Base-by-base conservation (phyloP, 53 echinoderm and acorn worm genomes). In the Mesocentrotus franciscanus region DNA sequence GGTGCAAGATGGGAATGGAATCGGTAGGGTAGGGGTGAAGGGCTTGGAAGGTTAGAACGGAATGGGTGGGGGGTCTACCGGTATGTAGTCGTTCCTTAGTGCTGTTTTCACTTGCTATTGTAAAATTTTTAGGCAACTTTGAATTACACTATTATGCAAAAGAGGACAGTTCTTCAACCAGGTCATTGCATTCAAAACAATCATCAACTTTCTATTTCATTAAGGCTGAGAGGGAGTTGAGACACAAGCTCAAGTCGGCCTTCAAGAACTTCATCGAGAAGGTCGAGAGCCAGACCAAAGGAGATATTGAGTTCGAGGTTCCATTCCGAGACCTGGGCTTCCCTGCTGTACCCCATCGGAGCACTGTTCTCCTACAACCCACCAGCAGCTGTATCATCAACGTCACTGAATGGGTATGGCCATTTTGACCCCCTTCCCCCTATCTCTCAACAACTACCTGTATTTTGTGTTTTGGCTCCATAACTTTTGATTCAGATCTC, bases 211-310 rank as follows among this genome's bases (percentile, higher is more conserved):
- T 20, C 35, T 60, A 36, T 60, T 90, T 6, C 64, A 5, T 75
- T 42, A 15, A 97, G 98, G 98, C 97, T 78, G 99, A 99, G 92
- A 95, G 99, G 74, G 99, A 99, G 95, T 93, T 99, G 74, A 66
- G 99, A 34, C 99, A 99, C 97, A 99, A 97, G 85, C 97, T 99
- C 71, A 98, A 99, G 78, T 97, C 99, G 4, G 99, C 99, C 79
- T 99, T 99, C 96, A 99, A 99, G 97, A 99, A 97, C 92, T 99
- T 99, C 97, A 97, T 99, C 7, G 99, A 99, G 97, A 99, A 99
- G 85, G 99, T 99, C 11, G 99, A 99, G 92, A 97, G 95, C 55
- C 95, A 98, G 85, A 97, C 98, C 90, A 99, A 99, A 90, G 97
- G 97, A 17, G 99, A 99, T 18, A 95, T 99, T 0, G 99, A 99